Conservation (phyloP, 1,140 invertebrate species). For the Drosophila paulistorum region DNA sequence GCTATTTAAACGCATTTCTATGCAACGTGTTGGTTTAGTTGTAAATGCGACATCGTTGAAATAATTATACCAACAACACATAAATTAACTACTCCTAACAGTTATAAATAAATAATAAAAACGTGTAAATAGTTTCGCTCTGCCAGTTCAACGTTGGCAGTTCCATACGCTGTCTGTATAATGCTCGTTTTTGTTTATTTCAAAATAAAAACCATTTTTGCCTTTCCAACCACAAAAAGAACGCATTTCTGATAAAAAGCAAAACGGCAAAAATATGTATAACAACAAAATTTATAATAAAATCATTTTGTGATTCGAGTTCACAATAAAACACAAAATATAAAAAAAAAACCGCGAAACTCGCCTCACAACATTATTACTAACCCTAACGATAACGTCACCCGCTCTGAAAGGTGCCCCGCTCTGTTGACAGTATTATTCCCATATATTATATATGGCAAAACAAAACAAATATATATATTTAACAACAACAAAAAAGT, state of each 20-base stretch:
- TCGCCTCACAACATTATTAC: constrained; percentile 37
- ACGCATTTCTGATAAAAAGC: constrained; percentile 72
- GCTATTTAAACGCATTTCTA: constrained; percentile 58
- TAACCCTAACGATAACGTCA: constrained; percentile 68
- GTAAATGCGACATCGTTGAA: constrained; percentile 49
- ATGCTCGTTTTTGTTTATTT: constrained; percentile 78
- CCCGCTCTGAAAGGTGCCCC: neutral
- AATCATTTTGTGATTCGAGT: constrained; percentile 38
- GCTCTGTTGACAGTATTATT: constrained; percentile 59
- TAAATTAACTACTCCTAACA: constrained; percentile 15
- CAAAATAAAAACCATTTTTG: constrained; percentile 80
- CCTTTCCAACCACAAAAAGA: constrained; percentile 80
- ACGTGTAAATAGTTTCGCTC: constrained; percentile 35
- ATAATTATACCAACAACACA: constrained; percentile 24
- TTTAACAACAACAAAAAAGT: constrained; percentile 28
- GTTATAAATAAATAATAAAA: constrained; percentile 6
- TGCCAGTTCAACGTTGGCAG: constrained; percentile 29
- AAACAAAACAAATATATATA: neutral
- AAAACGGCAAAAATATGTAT: constrained; percentile 11
- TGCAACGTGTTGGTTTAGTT: constrained; percentile 55
- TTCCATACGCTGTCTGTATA: constrained; percentile 55
- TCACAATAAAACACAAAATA: constrained; percentile 21
- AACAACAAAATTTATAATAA: constrained; percentile 22
- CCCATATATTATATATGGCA: constrained; percentile 4
- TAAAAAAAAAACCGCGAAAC: constrained; percentile 13